Conservation (phyloP, 2,113 vertebrate genomes). For the Cyprinodon brontotheroides region DNA sequence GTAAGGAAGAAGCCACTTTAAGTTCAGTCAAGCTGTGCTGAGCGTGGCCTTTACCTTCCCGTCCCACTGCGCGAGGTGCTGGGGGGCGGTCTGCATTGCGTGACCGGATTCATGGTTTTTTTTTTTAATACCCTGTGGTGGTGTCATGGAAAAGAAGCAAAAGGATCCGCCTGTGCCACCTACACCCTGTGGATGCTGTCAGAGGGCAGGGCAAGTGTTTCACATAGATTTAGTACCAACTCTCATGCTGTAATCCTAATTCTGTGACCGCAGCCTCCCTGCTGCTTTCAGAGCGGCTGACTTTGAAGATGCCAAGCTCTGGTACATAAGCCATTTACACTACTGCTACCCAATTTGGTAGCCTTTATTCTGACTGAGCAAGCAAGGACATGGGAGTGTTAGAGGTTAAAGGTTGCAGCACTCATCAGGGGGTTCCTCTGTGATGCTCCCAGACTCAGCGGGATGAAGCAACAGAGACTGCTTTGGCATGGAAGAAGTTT, state of each 20-base stretch:
- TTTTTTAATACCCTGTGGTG: constrained; percentile 23
- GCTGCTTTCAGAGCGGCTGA: constrained; percentile 19
- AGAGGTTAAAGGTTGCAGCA: constrained; percentile 5
- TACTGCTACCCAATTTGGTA: not conserved
- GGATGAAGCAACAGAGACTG: not conserved
- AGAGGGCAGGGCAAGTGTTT: constrained; percentile 15
- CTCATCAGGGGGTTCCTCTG: not conserved
- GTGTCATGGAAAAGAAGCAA: constrained; percentile 31
- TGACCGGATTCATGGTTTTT: constrained; percentile 52
- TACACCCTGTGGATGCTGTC: constrained; percentile 30
- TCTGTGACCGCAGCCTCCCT: not conserved
- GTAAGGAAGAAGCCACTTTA: constrained; percentile 40
- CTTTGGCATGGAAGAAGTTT: not conserved
- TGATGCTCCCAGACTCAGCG: not conserved
- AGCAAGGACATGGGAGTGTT: not conserved
- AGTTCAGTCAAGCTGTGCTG: constrained; percentile 57
- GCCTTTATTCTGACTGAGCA: not conserved
- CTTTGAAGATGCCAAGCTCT: constrained; percentile 9
- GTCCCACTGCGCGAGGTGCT: constrained; percentile 41
- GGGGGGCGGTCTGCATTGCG: constrained; percentile 35
- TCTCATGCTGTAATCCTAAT: constrained; percentile 7
- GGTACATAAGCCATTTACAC: constrained; percentile 16
- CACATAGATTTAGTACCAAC: constrained; percentile 1
- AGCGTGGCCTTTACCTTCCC: constrained; percentile 53
- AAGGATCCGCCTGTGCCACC: constrained; percentile 20